These are phyloP conservation scores for Phragmatobia fuliginosa DNA, from an alignment of 2,888 invertebrate genomes.

Conservation along the genomic window DNA sequence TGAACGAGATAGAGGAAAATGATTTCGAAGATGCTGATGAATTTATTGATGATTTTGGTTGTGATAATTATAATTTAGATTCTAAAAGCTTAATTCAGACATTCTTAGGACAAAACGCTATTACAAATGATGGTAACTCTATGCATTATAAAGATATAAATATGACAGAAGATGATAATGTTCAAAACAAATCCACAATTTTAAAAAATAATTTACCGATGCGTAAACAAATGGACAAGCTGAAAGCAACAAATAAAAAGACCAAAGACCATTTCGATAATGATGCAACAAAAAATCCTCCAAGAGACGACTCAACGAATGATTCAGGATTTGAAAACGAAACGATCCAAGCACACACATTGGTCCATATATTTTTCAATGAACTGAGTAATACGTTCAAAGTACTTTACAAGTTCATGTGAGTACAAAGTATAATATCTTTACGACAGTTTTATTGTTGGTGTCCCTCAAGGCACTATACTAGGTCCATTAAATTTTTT, in stretches of 20 bases:
- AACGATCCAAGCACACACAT: slow-evolving; percentile 37
- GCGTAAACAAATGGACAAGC: background rate
- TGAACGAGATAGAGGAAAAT: background rate
- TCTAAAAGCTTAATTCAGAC: background rate
- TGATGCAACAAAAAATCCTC: slow-evolving; percentile 6
- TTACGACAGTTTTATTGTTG: too few species aligned
- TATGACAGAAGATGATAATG: background rate
- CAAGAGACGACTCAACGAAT: slow-evolving; percentile 21
- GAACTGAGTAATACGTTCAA: slow-evolving; percentile 57
- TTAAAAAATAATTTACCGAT: background rate
- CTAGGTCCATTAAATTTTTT: too few species aligned
- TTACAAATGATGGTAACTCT: background rate
- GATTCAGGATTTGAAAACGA: slow-evolving; percentile 63
- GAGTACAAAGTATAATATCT: slow-evolving; percentile 54
- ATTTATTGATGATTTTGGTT: background rate
- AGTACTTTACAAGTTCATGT: slow-evolving; percentile 62
- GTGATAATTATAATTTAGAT: background rate
- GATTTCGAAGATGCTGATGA: background rate
- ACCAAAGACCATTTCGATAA: slow-evolving; percentile 7
- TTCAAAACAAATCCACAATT: background rate
- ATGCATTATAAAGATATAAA: background rate
- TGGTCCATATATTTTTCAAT: slow-evolving; percentile 55
- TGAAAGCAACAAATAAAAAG: background rate
- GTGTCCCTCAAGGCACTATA: too few species aligned
- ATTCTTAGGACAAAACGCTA: background rate